Base-by-base conservation (phyloP, 2,888 invertebrate genomes). In the Pollenia griseotomentosa region DNA sequence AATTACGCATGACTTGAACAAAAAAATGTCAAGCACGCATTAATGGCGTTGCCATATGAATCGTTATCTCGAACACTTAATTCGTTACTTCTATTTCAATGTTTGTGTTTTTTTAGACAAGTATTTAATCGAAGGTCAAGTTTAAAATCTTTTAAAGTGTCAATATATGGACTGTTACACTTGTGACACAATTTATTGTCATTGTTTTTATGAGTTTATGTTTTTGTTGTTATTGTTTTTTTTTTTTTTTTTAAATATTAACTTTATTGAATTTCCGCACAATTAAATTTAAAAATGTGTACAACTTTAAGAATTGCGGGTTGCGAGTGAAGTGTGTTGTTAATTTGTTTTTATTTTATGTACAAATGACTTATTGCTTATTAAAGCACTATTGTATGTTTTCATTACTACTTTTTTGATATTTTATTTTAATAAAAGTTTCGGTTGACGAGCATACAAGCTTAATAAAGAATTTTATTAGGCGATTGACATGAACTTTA, bases 11-110 rank as follows among this genome's bases (percentile, higher is more conserved):
- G 82, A 73, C 55, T 75, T 74, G 57, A 63, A 74, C 61, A n/a
- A 75, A 73, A 81, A 82, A 86, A 79, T 79, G 83, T 83, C 86
- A 79, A 75, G 46, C 83, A 83, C 83, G 86, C 86, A 83, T 65
- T 83, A 65, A 14, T 83, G 55, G 83, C 44, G 86, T 82, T 86
- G 85, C 81, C 82, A 82, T 78, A 68, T 78, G 61, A 73, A 81
- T 85, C 46, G 33, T 75, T 75, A 51, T 51, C 14, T 61, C 19
- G 63, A 66, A 19, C 48, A 66, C 48, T 77, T 77, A 55, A 83
- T 55, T 40, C 12, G 61, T 7, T 77, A 68, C 55, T 83, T 63
- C 14, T 63, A 53, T 23, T 44, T 11, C 40, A 48, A 53, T 70
- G 55, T 33, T 57, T 42, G 42, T 16, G 48, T 57, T 59, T 71